Conservation (phyloP, 2,113 vertebrate species). For the Madoqua kirkii region DNA sequence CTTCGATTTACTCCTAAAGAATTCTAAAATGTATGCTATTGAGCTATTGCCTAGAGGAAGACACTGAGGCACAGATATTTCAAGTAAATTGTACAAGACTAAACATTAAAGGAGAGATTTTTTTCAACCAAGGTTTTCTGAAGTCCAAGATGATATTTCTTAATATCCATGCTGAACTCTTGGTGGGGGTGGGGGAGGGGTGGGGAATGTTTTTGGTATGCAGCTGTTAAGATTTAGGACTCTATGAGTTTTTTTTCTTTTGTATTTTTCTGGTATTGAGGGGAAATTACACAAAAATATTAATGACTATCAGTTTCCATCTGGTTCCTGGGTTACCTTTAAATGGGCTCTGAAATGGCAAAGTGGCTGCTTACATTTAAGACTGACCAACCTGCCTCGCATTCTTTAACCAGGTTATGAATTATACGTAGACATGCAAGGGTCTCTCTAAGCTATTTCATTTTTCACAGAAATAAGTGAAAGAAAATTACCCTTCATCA, state of each 20-base stretch:
- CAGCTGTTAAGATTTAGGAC: not conserved
- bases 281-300: not conserved
- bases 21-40: not conserved
- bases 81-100: not conserved
- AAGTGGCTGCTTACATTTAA: conserved; percentile 13
- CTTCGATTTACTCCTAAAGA: not conserved
- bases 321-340: not conserved
- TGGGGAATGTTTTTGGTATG: not conserved
- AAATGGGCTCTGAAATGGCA: not conserved
- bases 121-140: not conserved
- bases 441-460: not conserved
- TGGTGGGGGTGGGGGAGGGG: not conserved
- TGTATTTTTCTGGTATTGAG: not conserved
- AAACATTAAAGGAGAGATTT: not conserved
- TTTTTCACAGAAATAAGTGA: conserved; percentile 22
- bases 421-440: not conserved
- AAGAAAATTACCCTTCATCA: not conserved
- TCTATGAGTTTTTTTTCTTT: not conserved
- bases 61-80: not conserved
- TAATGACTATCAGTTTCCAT: not conserved
- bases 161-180: not conserved
- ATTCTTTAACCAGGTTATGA: not conserved
- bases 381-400: not conserved
- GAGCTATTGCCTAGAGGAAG: not conserved
- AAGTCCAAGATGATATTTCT: not conserved